Percentiles rank a stretch among this genome's conserved stretches.
phyloP scores from a whole-genome alignment of 2,797 vertebrate species.

The Semotilus atromaculatus region DNA sequence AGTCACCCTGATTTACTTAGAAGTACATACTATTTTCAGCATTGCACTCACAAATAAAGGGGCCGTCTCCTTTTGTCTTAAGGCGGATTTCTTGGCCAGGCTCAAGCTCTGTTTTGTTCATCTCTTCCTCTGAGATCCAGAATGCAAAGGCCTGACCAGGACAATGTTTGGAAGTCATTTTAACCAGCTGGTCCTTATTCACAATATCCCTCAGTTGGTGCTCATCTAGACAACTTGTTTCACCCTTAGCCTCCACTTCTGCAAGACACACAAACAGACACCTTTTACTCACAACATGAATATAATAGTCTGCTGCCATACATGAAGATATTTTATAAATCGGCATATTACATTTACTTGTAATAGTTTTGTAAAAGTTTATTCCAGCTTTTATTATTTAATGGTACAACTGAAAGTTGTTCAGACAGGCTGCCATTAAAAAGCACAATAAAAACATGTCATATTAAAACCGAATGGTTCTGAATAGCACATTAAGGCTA shows the following conservation, averaged over 20 bases:
- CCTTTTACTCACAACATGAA: neutral
- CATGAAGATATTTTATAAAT: neutral
- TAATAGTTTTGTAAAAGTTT: neutral
- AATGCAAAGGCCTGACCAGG: slow-evolving; percentile 80
- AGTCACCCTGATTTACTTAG: neutral
- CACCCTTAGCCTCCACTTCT: slow-evolving; percentile 87
- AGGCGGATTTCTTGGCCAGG: slow-evolving; percentile 80
- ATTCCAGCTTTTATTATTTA: neutral
- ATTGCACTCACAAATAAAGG: slow-evolving; percentile 84
- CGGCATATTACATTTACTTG: neutral
- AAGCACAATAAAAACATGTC: neutral
- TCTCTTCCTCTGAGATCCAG: slow-evolving; percentile 84
- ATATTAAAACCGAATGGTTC: neutral
- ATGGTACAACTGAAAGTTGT: neutral
- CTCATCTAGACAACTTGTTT: slow-evolving; percentile 78
- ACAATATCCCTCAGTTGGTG: slow-evolving; percentile 77
- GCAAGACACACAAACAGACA: slow-evolving; percentile 27
- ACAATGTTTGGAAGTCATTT: slow-evolving; percentile 75
- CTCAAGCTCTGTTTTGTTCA: slow-evolving; percentile 84
- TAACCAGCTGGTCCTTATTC: slow-evolving; percentile 79
- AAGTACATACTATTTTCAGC: neutral
- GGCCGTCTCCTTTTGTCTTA: slow-evolving; percentile 86
- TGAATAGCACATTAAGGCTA: slow-evolving; percentile 30
- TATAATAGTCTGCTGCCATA: neutral
- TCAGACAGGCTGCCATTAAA: neutral